Base-by-base conservation (phyloP, 2,888 invertebrate genomes). In the Tipula unca region DNA sequence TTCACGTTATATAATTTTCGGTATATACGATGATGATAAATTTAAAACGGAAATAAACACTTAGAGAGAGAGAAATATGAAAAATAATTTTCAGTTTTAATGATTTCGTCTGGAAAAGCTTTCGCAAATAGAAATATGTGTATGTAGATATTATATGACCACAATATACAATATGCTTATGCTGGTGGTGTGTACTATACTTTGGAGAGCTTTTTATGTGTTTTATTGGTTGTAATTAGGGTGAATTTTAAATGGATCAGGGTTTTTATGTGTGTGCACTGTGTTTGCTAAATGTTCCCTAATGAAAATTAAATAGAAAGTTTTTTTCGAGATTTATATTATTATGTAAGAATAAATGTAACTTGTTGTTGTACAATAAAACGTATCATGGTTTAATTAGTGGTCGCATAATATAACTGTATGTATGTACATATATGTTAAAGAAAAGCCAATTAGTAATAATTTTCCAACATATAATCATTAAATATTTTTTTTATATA, bases 21-120 rank as follows among this genome's bases (percentile, higher is more conserved):
- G 69, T 69, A n/a, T n/a, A n/a, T n/a, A 69, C 69, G 69, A 69
- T 69, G 69, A 69, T 69, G 69, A 69, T 69, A 69, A 69, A 69
- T 69, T 69, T 69, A 69, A 69, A 69, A 69, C 69, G 69, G 69
- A 69, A 69, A 69, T 25, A 69, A 69, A 69, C 25, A 69, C 69
- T 69, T 69, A 69, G 69, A 20, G 69, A 25, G 20, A 10, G 25
- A 20, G 69, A 69, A 69, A 69, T 69, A 69, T 69, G 69, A 69
- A 69, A 69, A 69, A 69, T 69, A 69, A 69, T 69, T 69, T 69
- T 13, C 25, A 69, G 25, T 48, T 69, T 69, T 69, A 69, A 69
- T 69, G 69, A 69, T 69, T 69, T 69, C 25, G 69, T 69, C 69
- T 69, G 69, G 69, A 69, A 69, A 69, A 69, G 69, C 69, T 69